Conservation (phyloP, 2,797 vertebrate genomes). For the Astyanax mexicanus region DNA sequence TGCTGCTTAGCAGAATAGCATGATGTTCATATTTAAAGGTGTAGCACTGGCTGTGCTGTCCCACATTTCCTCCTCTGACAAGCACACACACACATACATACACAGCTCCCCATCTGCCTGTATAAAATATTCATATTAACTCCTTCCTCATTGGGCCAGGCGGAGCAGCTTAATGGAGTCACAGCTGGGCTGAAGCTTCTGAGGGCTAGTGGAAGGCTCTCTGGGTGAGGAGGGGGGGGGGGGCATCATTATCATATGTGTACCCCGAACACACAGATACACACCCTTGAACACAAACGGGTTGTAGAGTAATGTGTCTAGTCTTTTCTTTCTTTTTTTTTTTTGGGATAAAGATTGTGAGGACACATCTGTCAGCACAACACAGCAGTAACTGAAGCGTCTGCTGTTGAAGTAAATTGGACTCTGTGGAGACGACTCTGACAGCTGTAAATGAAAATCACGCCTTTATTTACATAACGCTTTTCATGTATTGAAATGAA, state of each 20-base stretch:
- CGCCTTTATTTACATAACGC: neutral
- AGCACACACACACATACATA: conserved; percentile 22
- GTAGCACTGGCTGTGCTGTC: conserved; percentile 5
- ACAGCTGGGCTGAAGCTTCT: conserved; percentile 52
- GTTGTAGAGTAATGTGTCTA: neutral
- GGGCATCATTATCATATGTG: conserved; percentile 21
- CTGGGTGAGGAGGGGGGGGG: neutral
- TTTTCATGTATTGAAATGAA: neutral
- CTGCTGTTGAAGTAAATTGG: conserved; percentile 15
- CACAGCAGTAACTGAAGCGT: neutral
- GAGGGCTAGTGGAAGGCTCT: conserved; percentile 13
- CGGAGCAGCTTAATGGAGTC: conserved; percentile 50
- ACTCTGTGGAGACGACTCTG: neutral
- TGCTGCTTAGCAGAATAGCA: neutral
- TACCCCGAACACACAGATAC: neutral
- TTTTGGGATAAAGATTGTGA: neutral
- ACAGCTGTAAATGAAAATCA: neutral
- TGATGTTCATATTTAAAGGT: conserved; percentile 6
- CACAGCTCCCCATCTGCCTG: conserved; percentile 71
- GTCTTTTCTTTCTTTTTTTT: conserved; percentile 18
- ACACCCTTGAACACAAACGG: neutral
- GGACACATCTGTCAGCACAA: neutral
- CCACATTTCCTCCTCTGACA: conserved; percentile 34
- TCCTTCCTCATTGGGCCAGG: conserved; percentile 62
- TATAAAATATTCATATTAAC: conserved; percentile 80